These are phyloP conservation scores for Periphyllus acericola DNA, from an alignment of 2,888 invertebrate species.

Conservation along the genomic window DNA sequence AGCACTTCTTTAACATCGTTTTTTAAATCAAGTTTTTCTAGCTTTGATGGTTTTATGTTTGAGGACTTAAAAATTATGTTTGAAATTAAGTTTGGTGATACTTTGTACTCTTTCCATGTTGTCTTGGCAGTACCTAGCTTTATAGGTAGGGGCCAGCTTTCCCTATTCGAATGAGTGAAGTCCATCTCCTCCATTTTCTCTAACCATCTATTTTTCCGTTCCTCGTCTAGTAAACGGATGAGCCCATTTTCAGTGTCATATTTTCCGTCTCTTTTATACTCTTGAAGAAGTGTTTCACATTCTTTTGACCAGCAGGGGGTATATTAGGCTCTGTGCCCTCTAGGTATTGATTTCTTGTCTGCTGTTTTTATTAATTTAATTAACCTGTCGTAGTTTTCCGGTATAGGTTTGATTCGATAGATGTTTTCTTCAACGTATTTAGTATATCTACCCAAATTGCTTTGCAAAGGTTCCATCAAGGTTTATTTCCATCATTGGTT, in stretches of 20 bases:
- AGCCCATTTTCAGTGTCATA: neutral
- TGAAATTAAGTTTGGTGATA: neutral
- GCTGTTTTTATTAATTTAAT: neutral
- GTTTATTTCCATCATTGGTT: too few relatives aligned
- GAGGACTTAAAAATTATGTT: conserved; percentile 13
- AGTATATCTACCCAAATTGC: neutral
- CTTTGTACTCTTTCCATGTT: neutral
- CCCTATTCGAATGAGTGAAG: neutral
- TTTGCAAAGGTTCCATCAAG: neutral
- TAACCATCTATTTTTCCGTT: neutral
- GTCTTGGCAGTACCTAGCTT: neutral
- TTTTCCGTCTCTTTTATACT: neutral
- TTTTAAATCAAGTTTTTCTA: neutral
- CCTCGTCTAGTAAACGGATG: neutral
- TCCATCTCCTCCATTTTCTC: neutral
- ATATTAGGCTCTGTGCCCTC: neutral
- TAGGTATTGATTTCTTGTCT: too few relatives aligned
- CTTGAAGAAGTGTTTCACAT: neutral
- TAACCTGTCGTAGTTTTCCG: conserved; percentile 3
- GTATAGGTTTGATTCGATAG: neutral
- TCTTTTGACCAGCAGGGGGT: neutral
- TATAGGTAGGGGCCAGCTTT: neutral
- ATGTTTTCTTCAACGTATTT: conserved; percentile 15
- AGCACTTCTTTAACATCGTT: neutral
- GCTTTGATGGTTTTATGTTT: conserved; percentile 11